Base-by-base conservation (phyloP, 2,797 vertebrate species). In the Pipistrellus nathusii region DNA sequence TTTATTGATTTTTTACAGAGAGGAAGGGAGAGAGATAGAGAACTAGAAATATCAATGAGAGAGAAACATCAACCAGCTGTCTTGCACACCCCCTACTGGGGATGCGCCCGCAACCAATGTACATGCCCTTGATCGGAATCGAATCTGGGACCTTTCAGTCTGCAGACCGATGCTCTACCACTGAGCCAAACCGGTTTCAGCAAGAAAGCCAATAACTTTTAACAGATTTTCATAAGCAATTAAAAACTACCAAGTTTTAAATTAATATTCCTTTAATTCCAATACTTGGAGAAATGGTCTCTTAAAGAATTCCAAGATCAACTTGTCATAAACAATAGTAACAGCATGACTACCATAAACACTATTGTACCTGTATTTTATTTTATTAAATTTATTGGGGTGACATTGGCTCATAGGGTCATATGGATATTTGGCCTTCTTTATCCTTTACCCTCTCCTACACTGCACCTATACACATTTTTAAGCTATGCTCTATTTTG, bases 201-300 rank as follows among this genome's bases (percentile, higher is more conserved):
- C 38, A 41, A 41, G 38, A 41, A 41, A 41, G 38, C 38, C 27
- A 72, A 78, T 5, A 85, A 32, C 23, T 73, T 91, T 87, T 62
- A 86, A 72, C 5, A 94, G 57, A 57, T 78, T 85, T 86, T 89
- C 55, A 87, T 92, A 78, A 68, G 20, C 71, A 57, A 57, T 62
- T 85, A 32, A 62, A 83, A 88, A 68, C 1, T 25, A 78, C 51
- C 44, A 85, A 13, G n/a, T 55, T 53, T 77, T 76, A 32, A 51
- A 76, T 76, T 46, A 87, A 41, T n/a, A 66, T 76, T 48, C 64
- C 51, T 86, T 94, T n/a, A 44, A 27, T 83, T 88, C 57, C 32
- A 92, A 83, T 77, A 85, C 7, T 80, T 92, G 21, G 6, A 84
- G 14, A 89, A 57, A 18, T 46, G 48, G 18, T 83, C 20, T 85